Evolutionary conservation across 2,113 vertebrate genomes (phyloP), one percentile per base, ranked within the genome.

Genomic region (Rhinopomastus cyanomelas): DNA sequence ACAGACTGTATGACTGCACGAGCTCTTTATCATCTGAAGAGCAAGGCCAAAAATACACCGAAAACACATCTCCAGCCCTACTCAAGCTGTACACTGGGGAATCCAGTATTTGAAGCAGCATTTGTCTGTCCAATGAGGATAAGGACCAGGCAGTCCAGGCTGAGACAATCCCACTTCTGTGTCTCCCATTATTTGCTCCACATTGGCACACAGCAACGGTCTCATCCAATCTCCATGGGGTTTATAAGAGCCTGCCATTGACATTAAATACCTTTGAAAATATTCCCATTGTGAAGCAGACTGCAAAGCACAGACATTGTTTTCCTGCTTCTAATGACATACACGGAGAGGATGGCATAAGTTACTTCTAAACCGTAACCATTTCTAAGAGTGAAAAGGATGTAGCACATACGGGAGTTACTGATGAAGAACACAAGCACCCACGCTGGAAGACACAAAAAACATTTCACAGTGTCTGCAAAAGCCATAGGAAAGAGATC

Each of bases 391-490:
- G 37, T 6, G 23, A 68, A 88, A 89, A 86, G 86, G 88, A 95
- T 76, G 37, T 91, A 92, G 74, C 93, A 90, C 67, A 0, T 86
- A 88, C 90, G 91, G 94, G 62, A 90, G 77, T 94, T 94, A 91
- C 93, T 92, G 94, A 95, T 91, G 94, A 94, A 81, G 80, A 95
- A 91, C 69, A 64, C 88, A 89, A 96, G 83, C 77, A 81, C 16
- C 74, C 80, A 73, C 15, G 48, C 37, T 57, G 59, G 88, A 90
- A 94, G 53, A 91, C 26, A 93, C 79, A 93, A 83, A 77, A 90
- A 44, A 4, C 30, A n/a, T 93, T 92, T 89, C 52, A 52, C 55
- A 65, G 81, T 57, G 57, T 72, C 73, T 91, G 83, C 67, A 81
- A 94, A 93, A 91, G 69, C 6, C 0, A 14, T 76, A 94, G 73